A percentile compares a stretch with the other conserved stretches of the same genome.
phyloP scores from a whole-genome alignment of 1,140 invertebrate genomes.

The Cherax quadricarinatus region DNA sequence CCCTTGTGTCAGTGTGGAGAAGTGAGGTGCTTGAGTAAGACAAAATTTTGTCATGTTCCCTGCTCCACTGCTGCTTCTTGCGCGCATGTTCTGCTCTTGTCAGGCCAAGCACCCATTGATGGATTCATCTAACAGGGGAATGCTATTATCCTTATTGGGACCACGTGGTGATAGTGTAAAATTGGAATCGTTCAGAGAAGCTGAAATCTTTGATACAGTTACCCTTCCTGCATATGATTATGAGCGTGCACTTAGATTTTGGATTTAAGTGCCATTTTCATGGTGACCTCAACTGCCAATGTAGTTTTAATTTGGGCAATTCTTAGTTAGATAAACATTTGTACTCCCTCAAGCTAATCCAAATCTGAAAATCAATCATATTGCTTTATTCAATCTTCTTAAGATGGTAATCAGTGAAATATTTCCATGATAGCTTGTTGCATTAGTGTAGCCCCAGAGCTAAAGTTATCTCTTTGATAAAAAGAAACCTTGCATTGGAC shows the following conservation, averaged over 20 bases:
- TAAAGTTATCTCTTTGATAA: conserved; percentile 65
- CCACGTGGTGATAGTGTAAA: conserved; percentile 73
- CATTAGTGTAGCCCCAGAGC: conserved; percentile 70
- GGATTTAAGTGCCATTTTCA: conserved; percentile 73
- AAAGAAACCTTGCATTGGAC: conserved; percentile 71
- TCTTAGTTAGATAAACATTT: conserved; percentile 73
- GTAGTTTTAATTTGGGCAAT: conserved; percentile 74
- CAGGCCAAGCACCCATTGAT: conserved; percentile 71
- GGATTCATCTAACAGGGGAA: conserved; percentile 70
- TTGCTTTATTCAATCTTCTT: conserved; percentile 69
- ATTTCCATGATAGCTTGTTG: conserved; percentile 69
- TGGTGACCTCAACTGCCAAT: conserved; percentile 74
- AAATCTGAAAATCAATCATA: conserved; percentile 70
- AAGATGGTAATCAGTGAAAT: conserved; percentile 70
- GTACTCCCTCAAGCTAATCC: conserved; percentile 67
- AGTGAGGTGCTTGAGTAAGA: conserved; percentile 72
- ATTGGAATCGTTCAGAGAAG: conserved; percentile 68
- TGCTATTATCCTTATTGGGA: conserved; percentile 73
- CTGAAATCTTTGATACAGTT: conserved; percentile 73
- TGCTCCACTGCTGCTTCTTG: conserved; percentile 71
- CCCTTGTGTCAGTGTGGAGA: conserved; percentile 70
- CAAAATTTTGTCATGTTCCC: conserved; percentile 70
- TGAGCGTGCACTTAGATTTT: conserved; percentile 73
- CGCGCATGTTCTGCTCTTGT: conserved; percentile 70
- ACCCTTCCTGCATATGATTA: conserved; percentile 72